Conservation (phyloP, 1,140 invertebrate species). For the Drosophila orena region DNA sequence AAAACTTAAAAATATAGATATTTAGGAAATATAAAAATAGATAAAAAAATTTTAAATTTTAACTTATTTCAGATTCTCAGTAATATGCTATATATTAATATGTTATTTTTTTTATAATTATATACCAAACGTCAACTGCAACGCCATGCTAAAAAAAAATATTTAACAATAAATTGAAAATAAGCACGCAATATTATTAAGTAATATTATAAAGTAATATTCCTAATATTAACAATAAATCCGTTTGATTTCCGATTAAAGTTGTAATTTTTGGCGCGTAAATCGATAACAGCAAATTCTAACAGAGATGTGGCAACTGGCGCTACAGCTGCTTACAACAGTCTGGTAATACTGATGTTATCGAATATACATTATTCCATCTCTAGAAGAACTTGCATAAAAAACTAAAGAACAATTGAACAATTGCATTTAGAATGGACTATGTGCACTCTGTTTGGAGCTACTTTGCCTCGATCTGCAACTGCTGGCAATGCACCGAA, state of each 20-base stretch:
- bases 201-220: no score
- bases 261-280: not conserved
- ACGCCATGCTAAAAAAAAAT: no score
- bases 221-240: no score
- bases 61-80: no score
- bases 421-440: constrained; percentile 63
- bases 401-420: constrained; percentile 5
- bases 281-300: not conserved
- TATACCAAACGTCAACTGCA: no score
- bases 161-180: no score
- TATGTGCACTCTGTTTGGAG: constrained; percentile 74
- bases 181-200: no score
- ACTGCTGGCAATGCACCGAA: constrained; percentile 85
- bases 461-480: constrained; percentile 74
- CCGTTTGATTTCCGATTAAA: not conserved
- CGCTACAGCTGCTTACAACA: not conserved
- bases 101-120: no score
- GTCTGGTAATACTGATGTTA: not conserved
- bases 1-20: no score
- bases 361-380: not conserved
- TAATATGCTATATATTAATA: no score
- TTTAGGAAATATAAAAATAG: no score
- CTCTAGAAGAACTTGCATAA: constrained; percentile 20
- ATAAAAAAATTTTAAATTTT: no score
- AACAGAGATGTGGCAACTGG: not conserved